Percentiles rank a stretch among this genome's conserved stretches.
Conservation (phyloP, 2,113 vertebrate genomes). For the Murina feae region DNA sequence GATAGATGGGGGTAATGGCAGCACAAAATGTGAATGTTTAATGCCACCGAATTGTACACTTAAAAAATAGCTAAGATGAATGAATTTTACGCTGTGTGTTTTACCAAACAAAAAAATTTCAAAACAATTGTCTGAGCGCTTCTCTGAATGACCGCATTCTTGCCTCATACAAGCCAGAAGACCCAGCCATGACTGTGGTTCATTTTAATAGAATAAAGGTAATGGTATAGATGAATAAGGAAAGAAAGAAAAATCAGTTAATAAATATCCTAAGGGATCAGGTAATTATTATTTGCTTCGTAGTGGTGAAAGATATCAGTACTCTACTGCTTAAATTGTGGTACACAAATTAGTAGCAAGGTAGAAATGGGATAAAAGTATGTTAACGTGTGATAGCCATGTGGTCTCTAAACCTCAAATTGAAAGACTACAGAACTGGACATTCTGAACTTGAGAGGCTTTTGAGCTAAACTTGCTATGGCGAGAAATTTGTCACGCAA, state of each 20-base stretch:
- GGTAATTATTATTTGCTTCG: constrained; percentile 1
- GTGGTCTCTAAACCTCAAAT: not conserved
- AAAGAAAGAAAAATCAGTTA: not conserved
- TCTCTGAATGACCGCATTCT: not conserved
- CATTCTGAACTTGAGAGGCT: not conserved
- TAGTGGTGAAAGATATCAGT: not conserved
- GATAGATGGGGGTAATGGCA: not conserved
- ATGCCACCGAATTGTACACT: not conserved
- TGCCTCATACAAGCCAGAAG: not conserved
- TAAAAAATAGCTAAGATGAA: not conserved
- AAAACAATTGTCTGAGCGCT: not conserved
- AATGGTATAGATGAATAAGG: not conserved
- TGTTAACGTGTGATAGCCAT: not conserved
- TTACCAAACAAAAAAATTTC: not conserved
- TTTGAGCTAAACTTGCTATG: not conserved
- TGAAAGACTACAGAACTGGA: not conserved
- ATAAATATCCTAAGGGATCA: not conserved
- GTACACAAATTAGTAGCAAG: not conserved
- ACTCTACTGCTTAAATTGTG: not conserved
- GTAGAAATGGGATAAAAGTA: not conserved
- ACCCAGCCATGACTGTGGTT: not conserved
- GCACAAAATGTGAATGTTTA: not conserved
- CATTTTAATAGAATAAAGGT: not conserved
- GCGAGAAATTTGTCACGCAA: not conserved
- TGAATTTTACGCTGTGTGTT: not conserved